Base-by-base conservation (phyloP, 2,113 vertebrate genomes). In the Antennarius striatus region DNA sequence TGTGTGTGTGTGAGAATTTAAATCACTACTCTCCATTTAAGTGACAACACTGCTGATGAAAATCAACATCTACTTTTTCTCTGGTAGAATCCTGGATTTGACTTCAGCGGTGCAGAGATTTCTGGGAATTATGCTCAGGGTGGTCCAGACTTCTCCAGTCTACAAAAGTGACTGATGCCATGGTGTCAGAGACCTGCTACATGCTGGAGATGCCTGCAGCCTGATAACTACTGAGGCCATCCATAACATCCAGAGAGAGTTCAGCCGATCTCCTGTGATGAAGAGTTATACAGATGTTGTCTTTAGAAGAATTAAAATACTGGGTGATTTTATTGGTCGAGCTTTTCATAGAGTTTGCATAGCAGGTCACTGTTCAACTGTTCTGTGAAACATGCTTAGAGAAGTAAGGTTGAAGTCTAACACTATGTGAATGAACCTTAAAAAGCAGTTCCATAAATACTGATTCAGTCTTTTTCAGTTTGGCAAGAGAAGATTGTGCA, bases 81-180 rank as follows among this genome's bases (percentile, higher is more conserved):
- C 53, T 67, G 77, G 56, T 88, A 99, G 97, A 98, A 99, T 78
- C 96, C 98, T 88, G 97, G 96, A 72, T 99, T 99, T 93, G 97
- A 99, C 90, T 99, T 99, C 91, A 99, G 96, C 0, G 95, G 96
- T 10, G 97, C 97, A 87, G 96, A 98, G 90, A 98, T 99, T 74
- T 98, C 96, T 79, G 97, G 98, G 75, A 98, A 99, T 78, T 98
- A 97, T 85, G 93, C 90, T 52, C 95, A 96, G 52, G 96, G 98
- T 32, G 98, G 98, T 83, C 98, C 98, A 7, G 97, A 98, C 82
- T 98, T 99, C 67, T 98, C 96, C 62, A 94, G 81, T 78, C 92
- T 98, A 88, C 93, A 94, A 71, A 91, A 91, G 63, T 92, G 75
- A 90, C 40, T 0, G 0, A 10, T 10, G 30, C 39, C 15, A n/a